Evolutionary conservation across 2,888 invertebrate genomes (phyloP), one percentile per base, ranked within the genome.

Genomic region (Ctenicera cuprea): DNA sequence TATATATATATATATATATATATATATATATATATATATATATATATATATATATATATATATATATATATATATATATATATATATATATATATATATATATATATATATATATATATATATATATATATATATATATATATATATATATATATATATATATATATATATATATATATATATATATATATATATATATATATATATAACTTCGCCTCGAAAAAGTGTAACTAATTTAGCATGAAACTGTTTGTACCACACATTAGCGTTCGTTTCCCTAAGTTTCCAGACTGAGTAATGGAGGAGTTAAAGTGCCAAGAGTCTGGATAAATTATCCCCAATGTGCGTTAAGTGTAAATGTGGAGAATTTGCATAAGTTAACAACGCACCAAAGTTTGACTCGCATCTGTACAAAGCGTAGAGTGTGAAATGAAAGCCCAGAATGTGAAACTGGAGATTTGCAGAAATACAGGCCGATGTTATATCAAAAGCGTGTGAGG

Each of bases 321-420:
- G 79, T 76, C 75, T 63, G 76, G 78, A 81, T 81, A 80, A 81
- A 81, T 81, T 81, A 80, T 80, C 75, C 78, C 77, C 76, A 78
- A 80, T 78, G 80, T 79, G 79, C 80, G 81, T 79, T 79, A 81
- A 79, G 81, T 80, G 80, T 80, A 81, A 81, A 80, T 81, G 81
- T 75, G 76, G 78, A 74, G 77, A 78, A 81, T 81, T 81, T 81
- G 78, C 81, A 81, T 78, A 76, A 76, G 76, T 73, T 78, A 78
- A 76, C 76, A 74, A 76, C 76, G 76, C 76, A 78, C 78, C 71
- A 71, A 75, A 78, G 76, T 76, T 76, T 73, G 72, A 69, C 73
- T 72, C 73, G 43, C 66, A 75, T 75, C 65, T 74, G 74, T 66
- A 65, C 71, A 68, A 71, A 72, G 71, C 66, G 62, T 64, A 37